Evolutionary conservation across 1,140 invertebrate genomes (phyloP).

Genomic region (Conus betulinus): DNA sequence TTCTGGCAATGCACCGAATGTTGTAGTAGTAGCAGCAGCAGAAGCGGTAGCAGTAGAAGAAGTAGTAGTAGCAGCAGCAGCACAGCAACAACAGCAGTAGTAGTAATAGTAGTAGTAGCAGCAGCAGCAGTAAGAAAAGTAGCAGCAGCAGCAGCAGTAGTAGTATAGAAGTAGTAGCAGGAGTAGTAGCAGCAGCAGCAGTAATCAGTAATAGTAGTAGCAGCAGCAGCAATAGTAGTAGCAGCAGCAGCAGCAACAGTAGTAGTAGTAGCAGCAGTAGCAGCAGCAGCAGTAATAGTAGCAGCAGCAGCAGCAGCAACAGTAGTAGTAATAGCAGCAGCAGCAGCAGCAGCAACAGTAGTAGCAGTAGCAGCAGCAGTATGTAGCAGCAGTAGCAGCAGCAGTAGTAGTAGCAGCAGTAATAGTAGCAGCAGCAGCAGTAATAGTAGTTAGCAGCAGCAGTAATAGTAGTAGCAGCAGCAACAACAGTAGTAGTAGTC

Average conservation of each 20-base stretch:
- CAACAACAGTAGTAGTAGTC: too few species aligned
- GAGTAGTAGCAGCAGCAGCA: neutral
- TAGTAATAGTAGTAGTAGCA: too few species aligned
- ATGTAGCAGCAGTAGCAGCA: neutral
- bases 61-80: too few species aligned
- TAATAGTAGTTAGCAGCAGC: neutral
- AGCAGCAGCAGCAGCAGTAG: too few species aligned
- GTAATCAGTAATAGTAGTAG: too few species aligned
- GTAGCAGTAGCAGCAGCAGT: too few species aligned
- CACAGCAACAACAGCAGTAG: too few species aligned
- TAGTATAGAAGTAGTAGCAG: neutral
- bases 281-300: neutral
- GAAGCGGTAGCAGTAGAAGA: too few species aligned
- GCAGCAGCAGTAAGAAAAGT: too few species aligned
- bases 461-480: neutral
- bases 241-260: neutral
- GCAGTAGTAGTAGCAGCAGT: neutral
- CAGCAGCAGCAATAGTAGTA: neutral
- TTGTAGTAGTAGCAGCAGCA: too few species aligned
- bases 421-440: neutral
- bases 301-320: neutral
- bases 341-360: too few species aligned
- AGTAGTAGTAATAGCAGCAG: neutral
- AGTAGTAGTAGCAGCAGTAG: slow-evolving; percentile 12
- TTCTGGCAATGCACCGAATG: too few species aligned